These are phyloP conservation scores for Anthophora plumipes DNA, from an alignment of 2,888 invertebrate species.

Conservation along the genomic window DNA sequence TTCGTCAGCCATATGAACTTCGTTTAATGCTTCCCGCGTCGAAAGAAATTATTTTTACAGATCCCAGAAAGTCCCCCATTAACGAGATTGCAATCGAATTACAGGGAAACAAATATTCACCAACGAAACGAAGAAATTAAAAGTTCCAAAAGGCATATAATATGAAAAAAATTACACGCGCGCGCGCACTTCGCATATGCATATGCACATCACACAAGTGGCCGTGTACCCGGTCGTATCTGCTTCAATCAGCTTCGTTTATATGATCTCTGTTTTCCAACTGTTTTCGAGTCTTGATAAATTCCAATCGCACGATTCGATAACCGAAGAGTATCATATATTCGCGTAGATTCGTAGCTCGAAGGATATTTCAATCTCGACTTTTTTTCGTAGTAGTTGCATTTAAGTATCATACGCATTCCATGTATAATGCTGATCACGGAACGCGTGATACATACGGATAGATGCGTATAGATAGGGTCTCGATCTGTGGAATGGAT, in stretches of 20 bases:
- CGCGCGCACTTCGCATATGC: slow-evolving; percentile 27
- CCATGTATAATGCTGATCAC: slow-evolving; percentile 52
- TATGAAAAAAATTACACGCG: background rate
- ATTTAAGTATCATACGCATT: slow-evolving; percentile 32
- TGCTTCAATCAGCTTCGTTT: slow-evolving; percentile 64
- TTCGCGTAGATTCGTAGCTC: slow-evolving; percentile 24
- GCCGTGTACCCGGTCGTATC: slow-evolving; percentile 61
- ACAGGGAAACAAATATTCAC: background rate
- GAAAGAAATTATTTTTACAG: background rate
- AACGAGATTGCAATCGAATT: too few relatives aligned
- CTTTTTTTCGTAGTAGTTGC: slow-evolving; percentile 14
- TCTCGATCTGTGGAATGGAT: slow-evolving; percentile 60
- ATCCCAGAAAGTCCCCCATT: too few relatives aligned
- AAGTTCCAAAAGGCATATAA: slow-evolving; percentile 4
- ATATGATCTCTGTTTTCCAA: slow-evolving; percentile 64
- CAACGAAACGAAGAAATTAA: background rate
- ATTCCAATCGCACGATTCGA: slow-evolving; percentile 45
- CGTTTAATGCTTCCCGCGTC: slow-evolving; percentile 26
- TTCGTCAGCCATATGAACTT: slow-evolving; percentile 47
- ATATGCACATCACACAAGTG: slow-evolving; percentile 35
- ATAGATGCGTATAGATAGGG: slow-evolving; percentile 62
- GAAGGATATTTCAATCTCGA: background rate
- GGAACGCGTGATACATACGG: slow-evolving; percentile 58
- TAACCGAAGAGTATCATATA: slow-evolving; percentile 36
- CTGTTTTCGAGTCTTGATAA: slow-evolving; percentile 38